Percentiles rank a stretch among this genome's conserved stretches.
phyloP scores from a whole-genome alignment of 2,888 invertebrate genomes.

The Leptura quadrifasciata region DNA sequence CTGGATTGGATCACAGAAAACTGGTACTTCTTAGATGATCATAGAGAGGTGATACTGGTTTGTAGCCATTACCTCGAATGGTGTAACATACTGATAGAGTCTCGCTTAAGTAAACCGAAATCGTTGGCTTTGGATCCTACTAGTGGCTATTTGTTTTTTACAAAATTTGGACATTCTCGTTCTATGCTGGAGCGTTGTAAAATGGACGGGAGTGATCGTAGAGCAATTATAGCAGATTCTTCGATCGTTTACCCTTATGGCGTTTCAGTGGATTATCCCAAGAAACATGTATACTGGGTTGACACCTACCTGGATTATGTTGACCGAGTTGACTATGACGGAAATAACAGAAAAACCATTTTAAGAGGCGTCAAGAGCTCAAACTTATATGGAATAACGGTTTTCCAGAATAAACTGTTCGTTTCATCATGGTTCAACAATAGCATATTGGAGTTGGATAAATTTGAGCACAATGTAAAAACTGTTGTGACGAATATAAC shows the following conservation, averaged over 20 bases:
- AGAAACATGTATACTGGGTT: conserved; percentile 85
- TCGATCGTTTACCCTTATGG: conserved; percentile 88
- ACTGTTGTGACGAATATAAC: conserved; percentile 74
- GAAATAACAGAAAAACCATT: conserved; percentile 79
- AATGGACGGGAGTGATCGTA: conserved; percentile 80
- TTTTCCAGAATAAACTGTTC: conserved; percentile 85
- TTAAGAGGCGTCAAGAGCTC: conserved; percentile 77
- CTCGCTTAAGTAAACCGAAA: conserved; percentile 78
- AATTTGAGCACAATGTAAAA: conserved; percentile 72
- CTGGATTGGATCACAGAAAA: conserved; percentile 91
- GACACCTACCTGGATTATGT: conserved; percentile 88
- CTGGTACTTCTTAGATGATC: conserved; percentile 85
- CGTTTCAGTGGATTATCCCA: conserved; percentile 83
- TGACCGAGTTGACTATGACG: conserved; percentile 87
- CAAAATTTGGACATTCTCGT: conserved; percentile 82
- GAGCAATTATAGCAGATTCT: conserved; percentile 78
- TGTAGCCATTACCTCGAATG: conserved; percentile 75
- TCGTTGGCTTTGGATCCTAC: conserved; percentile 88
- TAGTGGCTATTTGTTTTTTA: conserved; percentile 84
- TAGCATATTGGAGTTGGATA: conserved; percentile 79
- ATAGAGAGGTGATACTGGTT: conserved; percentile 63
- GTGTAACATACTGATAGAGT: conserved; percentile 84
- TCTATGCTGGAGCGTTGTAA: conserved; percentile 80
- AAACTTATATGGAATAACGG: conserved; percentile 82
- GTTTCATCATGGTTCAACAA: conserved; percentile 84